Percentiles rank a stretch among this genome's conserved stretches.
Conservation (phyloP, 2,113 vertebrate genomes). For the Bostrychus sinensis region DNA sequence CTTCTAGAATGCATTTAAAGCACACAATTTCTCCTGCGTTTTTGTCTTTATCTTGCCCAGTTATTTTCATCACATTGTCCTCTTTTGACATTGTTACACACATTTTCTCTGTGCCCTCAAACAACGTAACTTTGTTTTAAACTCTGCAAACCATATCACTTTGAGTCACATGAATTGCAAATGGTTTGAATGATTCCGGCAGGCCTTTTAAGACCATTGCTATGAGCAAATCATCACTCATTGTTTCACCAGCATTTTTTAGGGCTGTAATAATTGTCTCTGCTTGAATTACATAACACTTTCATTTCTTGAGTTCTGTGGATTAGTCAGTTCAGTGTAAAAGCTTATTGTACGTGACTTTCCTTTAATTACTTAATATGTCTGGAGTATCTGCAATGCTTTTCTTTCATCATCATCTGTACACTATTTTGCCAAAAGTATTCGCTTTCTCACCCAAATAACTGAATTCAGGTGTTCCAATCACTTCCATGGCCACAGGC, state of each 20-base stretch:
- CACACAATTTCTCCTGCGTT: no score
- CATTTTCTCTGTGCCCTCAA: slow-evolving; percentile 1
- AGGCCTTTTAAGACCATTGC: slow-evolving; percentile 3
- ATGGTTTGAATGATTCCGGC: slow-evolving; percentile 21
- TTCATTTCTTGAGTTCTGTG: neutral
- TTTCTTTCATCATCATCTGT: neutral
- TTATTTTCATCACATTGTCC: slow-evolving; percentile 20
- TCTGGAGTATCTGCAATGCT: neutral
- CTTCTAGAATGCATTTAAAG: no score
- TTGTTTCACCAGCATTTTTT: neutral
- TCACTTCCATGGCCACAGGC: no score
- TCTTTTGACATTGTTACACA: neutral
- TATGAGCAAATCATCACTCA: neutral
- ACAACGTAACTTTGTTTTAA: slow-evolving; percentile 21
- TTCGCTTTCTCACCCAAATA: no score
- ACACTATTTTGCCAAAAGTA: no score
- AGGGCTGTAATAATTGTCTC: neutral
- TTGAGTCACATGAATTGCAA: slow-evolving; percentile 23
- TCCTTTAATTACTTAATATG: neutral
- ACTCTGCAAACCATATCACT: slow-evolving; percentile 16
- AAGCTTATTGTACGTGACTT: neutral
- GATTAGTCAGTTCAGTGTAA: neutral
- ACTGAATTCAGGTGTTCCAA: no score
- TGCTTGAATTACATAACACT: neutral
- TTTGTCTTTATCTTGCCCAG: no score